Evolutionary conservation across 1,140 invertebrate genomes (phyloP).

Genomic region (Neuroterus valhalla): DNA sequence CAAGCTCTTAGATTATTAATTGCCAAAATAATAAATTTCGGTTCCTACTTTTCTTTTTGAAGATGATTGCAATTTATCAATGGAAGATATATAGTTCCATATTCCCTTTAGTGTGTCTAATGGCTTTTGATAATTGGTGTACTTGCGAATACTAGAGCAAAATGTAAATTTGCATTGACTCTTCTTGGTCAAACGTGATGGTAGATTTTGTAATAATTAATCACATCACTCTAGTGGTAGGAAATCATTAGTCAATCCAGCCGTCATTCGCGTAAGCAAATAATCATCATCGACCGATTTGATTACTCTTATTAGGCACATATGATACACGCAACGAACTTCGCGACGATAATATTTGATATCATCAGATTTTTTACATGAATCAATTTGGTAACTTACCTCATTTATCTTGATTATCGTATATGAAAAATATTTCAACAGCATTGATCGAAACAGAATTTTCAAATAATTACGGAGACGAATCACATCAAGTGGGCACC

Average conservation of each 20-base stretch:
- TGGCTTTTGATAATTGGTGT: conserved; percentile 1
- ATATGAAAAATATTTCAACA: too few relatives aligned
- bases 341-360: not conserved
- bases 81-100: not conserved
- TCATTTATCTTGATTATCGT: too few relatives aligned
- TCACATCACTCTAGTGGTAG: not conserved
- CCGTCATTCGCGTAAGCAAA: not conserved
- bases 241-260: not conserved
- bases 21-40: too few relatives aligned
- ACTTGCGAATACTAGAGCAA: not conserved
- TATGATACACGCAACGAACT: not conserved
- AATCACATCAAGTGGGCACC: too few relatives aligned
- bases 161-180: conserved; percentile 8
- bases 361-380: too few relatives aligned
- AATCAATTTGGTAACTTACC: too few relatives aligned
- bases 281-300: not conserved
- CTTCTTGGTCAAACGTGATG: not conserved
- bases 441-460: too few relatives aligned
- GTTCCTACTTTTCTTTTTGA: too few relatives aligned
- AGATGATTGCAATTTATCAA: too few relatives aligned
- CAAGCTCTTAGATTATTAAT: too few relatives aligned
- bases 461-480: too few relatives aligned
- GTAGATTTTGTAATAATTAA: conserved; percentile 21
- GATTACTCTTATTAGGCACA: too few relatives aligned
- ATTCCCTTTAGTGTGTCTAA: not conserved